A percentile compares a stretch with the other conserved stretches of the same genome.
phyloP scores from a whole-genome alignment of 2,113 vertebrate species.

The Microtus oregoni region DNA sequence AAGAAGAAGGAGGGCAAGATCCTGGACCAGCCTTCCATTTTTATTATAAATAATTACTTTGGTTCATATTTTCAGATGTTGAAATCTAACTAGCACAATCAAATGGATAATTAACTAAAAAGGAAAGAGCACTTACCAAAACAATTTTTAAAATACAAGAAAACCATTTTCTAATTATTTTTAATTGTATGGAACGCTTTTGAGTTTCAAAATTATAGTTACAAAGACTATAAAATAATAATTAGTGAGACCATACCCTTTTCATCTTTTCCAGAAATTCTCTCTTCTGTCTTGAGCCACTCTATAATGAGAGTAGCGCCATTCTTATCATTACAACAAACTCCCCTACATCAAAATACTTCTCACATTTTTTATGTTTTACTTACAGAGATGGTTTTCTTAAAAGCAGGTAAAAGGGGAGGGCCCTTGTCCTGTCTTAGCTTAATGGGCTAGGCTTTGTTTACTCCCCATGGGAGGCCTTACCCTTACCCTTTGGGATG shows the following conservation, averaged over 20 bases:
- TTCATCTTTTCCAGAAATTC: not conserved
- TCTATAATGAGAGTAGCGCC: not conserved
- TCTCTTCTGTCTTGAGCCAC: not conserved
- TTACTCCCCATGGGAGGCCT: too few species aligned
- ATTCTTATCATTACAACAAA: not conserved
- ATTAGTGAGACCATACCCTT: not conserved
- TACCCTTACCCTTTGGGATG: too few species aligned
- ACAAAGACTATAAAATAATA: not conserved
- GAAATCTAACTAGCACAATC: not conserved
- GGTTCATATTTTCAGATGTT: not conserved
- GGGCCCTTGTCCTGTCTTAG: too few species aligned
- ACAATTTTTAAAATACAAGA: not conserved
- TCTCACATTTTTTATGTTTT: not conserved
- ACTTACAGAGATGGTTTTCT: not conserved
- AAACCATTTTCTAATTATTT: constrained; percentile 12
- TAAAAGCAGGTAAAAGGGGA: not conserved
- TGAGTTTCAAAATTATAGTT: not conserved
- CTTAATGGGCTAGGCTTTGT: too few species aligned
- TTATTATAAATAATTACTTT: not conserved
- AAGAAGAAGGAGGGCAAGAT: rapidly evolving
- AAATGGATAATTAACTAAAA: not conserved
- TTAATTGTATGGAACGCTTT: not conserved
- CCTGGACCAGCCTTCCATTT: not conserved
- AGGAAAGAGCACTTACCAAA: not conserved
- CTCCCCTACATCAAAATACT: not conserved